Percentiles rank a stretch among this genome's conserved stretches.
Conservation (phyloP, 2,113 vertebrate genomes). For the Scomber colias region DNA sequence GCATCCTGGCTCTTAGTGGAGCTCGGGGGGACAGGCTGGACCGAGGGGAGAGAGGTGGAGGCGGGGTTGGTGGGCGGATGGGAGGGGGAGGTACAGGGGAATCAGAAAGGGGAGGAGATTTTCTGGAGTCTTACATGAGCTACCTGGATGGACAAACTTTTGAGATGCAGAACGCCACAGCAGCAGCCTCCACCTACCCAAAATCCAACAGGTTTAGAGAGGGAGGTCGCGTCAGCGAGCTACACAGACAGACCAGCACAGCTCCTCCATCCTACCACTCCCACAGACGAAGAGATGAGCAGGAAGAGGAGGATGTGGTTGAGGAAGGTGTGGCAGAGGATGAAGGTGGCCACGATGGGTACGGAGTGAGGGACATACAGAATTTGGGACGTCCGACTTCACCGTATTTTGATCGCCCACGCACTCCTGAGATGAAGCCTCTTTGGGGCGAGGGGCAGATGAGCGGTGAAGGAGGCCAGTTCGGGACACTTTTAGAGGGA, state of each 20-base stretch:
- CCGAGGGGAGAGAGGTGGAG: constrained; percentile 69
- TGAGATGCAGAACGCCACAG: constrained; percentile 86
- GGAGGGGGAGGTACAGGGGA: constrained; percentile 67
- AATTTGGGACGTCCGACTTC: constrained; percentile 81
- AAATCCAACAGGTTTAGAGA: constrained; percentile 83
- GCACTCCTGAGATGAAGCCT: constrained; percentile 85
- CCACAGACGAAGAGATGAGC: constrained; percentile 77
- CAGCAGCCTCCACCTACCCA: constrained; percentile 82
- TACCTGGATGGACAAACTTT: constrained; percentile 93
- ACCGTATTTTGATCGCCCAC: constrained; percentile 83
- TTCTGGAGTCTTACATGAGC: constrained; percentile 94
- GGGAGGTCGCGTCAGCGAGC: constrained; percentile 72
- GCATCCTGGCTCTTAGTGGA: constrained; percentile 86
- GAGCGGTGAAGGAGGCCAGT: constrained; percentile 64
- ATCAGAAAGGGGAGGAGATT: constrained; percentile 86
- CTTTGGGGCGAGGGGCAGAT: constrained; percentile 82
- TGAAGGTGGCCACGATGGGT: constrained; percentile 71
- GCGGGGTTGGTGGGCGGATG: constrained; percentile 54
- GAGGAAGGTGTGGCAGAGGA: constrained; percentile 72
- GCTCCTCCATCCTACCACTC: constrained; percentile 81
- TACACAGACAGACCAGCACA: constrained; percentile 82
- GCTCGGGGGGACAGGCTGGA: constrained; percentile 74
- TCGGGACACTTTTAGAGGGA: constrained; percentile 76
- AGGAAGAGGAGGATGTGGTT: constrained; percentile 69
- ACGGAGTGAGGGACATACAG: constrained; percentile 75